Base-by-base conservation (phyloP, 2,113 vertebrate genomes). In the Mohoua ochrocephala region DNA sequence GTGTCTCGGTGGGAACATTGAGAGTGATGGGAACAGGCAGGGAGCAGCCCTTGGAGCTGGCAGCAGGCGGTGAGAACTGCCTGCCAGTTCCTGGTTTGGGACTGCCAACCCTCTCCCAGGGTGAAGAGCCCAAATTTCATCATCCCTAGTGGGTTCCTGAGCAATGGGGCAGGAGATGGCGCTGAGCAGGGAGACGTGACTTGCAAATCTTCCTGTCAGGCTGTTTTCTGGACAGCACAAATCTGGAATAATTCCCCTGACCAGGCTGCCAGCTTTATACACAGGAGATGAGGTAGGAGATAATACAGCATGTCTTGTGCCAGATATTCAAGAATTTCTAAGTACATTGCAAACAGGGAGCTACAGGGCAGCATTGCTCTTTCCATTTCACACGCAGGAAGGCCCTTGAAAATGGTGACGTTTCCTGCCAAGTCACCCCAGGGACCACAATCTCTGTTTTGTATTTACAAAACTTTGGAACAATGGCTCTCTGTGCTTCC, bases 301-400 rank as follows among this genome's bases (percentile, higher is more conserved):
- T 92, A 88, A 92, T 74, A 70, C 2, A 4, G 47, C 30, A 14
- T 33, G 52, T 63, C 54, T 86, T 59, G 79, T 92, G 86, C 92
- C 92, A 95, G 85, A 71, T 93, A 89, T 80, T 90, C 35, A 70
- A 90, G 95, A 86, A 67, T 74, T 91, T 86, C 92, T 37, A 41
- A 84, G 83, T 79, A 14, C 35, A 5, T 37, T 47, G 59, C 50
- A 70, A 82, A 65, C 50, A 64, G 71, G 35, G 61, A 96, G 42
- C 77, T 94, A 37, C 68, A 86, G 84, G 52, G 65, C 61, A 89
- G 50, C 53, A 4, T 45, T 68, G 53, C 67, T 91, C 68, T 88
- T 90, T 74, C 84, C 44, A 16, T 88, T 96, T 76, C 64, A 41
- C 31, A 28, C 0, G 1, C 30, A 67, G 59, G 39, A 94, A 84